Evolutionary conservation across 2,797 vertebrate genomes (phyloP).

Genomic region (Zalophus californianus): DNA sequence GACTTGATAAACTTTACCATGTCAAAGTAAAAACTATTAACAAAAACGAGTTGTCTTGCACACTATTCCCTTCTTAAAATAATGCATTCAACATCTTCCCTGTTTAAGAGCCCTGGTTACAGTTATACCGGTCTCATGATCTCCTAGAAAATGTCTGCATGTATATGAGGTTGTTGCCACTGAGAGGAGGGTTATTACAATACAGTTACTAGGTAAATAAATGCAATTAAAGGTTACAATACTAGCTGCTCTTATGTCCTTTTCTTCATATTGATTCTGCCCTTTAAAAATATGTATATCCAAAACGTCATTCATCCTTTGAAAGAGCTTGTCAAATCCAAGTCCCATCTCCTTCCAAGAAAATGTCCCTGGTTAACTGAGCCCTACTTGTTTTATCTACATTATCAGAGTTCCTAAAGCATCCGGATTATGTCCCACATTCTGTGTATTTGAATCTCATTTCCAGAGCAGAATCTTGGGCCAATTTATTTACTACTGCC

Average conservation of each 20-base stretch:
- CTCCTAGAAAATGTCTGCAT: neutral
- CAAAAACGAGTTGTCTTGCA: neutral
- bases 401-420: neutral
- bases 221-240: neutral
- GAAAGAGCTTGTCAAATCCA: slow-evolving; percentile 1
- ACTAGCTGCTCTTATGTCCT: neutral
- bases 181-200: neutral
- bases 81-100: neutral
- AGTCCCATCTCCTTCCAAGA: neutral
- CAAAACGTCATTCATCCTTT: neutral
- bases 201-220: neutral
- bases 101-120: neutral
- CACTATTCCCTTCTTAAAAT: neutral
- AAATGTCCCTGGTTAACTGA: neutral
- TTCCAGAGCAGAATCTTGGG: neutral
- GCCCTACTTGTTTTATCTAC: neutral
- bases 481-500: neutral
- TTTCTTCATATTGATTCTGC: neutral
- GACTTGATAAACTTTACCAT: neutral
- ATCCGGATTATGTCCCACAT: neutral
- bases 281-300: neutral
- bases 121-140: neutral
- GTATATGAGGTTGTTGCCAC: neutral
- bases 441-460: slow-evolving; percentile 3
- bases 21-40: slow-evolving; percentile 42